phyloP scores from a whole-genome alignment of 2,113 vertebrate species.

The Pseudorectes ferrugineus region DNA sequence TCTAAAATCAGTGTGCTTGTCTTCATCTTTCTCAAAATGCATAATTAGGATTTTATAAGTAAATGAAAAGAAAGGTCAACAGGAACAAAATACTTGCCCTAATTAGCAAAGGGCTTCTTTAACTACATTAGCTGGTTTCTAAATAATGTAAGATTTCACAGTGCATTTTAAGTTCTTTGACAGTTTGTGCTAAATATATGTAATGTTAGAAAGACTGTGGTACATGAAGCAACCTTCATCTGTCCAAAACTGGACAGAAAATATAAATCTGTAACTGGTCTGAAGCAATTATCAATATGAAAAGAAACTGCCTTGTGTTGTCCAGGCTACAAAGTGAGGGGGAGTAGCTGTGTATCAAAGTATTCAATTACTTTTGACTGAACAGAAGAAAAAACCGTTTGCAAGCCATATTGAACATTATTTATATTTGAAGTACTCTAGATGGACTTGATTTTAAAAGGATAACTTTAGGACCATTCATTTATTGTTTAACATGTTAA shows the following conservation, averaged over 20 bases:
- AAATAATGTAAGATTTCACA: not conserved
- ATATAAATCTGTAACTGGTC: not conserved
- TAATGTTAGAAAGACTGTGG: not conserved
- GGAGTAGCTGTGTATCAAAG: not conserved
- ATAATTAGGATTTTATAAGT: not conserved
- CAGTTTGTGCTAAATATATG: not conserved
- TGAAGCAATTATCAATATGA: not conserved
- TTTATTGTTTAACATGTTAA: not conserved
- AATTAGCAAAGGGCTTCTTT: not conserved
- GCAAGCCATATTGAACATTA: fast-evolving
- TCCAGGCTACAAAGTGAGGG: not conserved
- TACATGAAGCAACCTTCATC: not conserved
- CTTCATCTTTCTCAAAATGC: not conserved
- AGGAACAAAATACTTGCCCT: not conserved
- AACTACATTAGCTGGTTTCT: not conserved
- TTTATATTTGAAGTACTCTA: not conserved
- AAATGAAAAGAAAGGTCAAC: not conserved
- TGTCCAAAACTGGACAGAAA: not conserved
- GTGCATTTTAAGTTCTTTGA: not conserved
- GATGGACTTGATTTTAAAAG: not conserved
- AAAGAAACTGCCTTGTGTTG: not conserved
- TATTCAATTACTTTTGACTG: not conserved
- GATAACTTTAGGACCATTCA: not conserved
- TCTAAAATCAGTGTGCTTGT: not conserved
- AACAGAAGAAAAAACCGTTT: not conserved